phyloP scores from a whole-genome alignment of 2,888 invertebrate species.

The Dasypolia templi region DNA sequence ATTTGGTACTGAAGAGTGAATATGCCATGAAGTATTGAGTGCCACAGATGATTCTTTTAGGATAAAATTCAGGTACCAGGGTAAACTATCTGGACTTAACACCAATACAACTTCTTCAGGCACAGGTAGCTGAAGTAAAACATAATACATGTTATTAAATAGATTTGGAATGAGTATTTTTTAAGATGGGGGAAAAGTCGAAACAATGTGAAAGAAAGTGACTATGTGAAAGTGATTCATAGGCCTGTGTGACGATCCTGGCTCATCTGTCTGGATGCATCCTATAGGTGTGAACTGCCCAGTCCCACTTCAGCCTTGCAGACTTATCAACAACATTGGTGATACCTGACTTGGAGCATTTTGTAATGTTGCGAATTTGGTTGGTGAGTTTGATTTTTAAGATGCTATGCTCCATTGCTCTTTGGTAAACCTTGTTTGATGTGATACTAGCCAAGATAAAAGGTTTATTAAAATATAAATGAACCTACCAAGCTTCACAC shows the following conservation, averaged over 20 bases:
- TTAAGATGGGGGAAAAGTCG: not conserved
- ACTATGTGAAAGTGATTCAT: too few species aligned
- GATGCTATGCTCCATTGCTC: too few species aligned
- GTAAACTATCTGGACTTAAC: conserved; percentile 91
- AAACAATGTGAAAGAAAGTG: not conserved
- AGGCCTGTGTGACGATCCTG: too few species aligned
- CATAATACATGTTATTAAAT: conserved; percentile 18
- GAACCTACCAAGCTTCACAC: too few species aligned
- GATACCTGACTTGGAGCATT: too few species aligned
- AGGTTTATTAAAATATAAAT: not conserved
- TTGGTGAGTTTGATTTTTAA: too few species aligned
- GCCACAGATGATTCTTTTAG: conserved; percentile 88
- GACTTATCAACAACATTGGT: too few species aligned
- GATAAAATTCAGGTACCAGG: conserved; percentile 92
- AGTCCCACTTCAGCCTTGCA: too few species aligned
- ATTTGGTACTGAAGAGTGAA: conserved; percentile 91
- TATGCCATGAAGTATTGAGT: conserved; percentile 90
- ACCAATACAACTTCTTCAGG: conserved; percentile 92
- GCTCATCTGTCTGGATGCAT: too few species aligned
- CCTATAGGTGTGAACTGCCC: too few species aligned
- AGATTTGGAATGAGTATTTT: not conserved
- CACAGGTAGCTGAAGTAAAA: conserved; percentile 81
- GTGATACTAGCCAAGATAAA: not conserved
- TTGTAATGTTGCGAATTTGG: too few species aligned
- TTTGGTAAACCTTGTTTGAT: too few species aligned